Conservation (phyloP, 2,888 invertebrate species). For the Lasius fuliginosus region DNA sequence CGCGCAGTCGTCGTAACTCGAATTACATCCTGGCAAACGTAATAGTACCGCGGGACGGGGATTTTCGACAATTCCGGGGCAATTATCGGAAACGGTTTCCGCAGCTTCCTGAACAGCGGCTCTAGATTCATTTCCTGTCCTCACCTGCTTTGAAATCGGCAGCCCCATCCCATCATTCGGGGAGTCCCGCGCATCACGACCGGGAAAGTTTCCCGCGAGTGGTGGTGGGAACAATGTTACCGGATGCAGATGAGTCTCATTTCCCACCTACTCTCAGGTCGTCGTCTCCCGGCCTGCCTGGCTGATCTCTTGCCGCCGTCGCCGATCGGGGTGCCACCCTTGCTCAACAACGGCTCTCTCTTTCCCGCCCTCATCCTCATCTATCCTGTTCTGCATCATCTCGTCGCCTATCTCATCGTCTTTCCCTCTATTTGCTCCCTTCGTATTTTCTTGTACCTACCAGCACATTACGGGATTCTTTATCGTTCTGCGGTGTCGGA, state of each 20-base stretch:
- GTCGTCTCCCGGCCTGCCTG: conserved; percentile 53
- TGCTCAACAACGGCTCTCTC: conserved; percentile 31
- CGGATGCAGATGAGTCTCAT: conserved; percentile 80
- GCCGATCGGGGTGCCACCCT: conserved; percentile 53
- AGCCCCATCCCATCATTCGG: conserved; percentile 39
- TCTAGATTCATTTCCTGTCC: conserved; percentile 80
- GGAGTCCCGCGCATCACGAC: conserved; percentile 41
- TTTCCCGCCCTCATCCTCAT: not conserved
- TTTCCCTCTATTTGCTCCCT: conserved; percentile 42
- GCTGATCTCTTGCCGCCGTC: conserved; percentile 58
- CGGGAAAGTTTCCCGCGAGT: conserved; percentile 69
- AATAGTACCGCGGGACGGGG: conserved; percentile 40
- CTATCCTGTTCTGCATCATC: not conserved
- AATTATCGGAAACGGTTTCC: conserved; percentile 80
- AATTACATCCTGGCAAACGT: conserved; percentile 46
- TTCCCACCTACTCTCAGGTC: conserved; percentile 66
- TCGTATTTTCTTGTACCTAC: conserved; percentile 47
- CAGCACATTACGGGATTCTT: conserved; percentile 56
- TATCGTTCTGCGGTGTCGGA: conserved; percentile 51
- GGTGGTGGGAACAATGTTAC: conserved; percentile 74
- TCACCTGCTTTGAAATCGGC: conserved; percentile 77
- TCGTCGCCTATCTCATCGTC: not conserved
- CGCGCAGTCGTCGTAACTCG: conserved; percentile 11
- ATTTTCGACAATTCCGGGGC: conserved; percentile 81
- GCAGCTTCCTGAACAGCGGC: conserved; percentile 75